phyloP scores from a whole-genome alignment of 2,797 vertebrate genomes.

The Paguma larvata region DNA sequence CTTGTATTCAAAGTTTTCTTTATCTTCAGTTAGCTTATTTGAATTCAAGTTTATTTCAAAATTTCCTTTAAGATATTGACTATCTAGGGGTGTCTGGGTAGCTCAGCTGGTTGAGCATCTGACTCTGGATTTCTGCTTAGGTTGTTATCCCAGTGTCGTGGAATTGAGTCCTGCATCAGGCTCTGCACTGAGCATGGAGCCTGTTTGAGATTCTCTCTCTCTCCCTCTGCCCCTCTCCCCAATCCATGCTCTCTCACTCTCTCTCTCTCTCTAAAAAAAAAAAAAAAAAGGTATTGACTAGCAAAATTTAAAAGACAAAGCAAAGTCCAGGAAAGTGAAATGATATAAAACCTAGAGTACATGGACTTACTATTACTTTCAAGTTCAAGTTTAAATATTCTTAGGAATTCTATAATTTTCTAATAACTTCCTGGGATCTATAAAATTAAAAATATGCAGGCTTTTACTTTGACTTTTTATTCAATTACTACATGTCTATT shows the following conservation, averaged over 20 bases:
- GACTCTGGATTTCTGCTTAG: too few species aligned
- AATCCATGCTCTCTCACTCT: too few species aligned
- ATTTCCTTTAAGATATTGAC: neutral
- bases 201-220: too few species aligned
- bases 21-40: neutral
- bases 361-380: neutral
- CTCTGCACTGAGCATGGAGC: too few species aligned
- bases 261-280: too few species aligned
- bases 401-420: neutral
- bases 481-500: neutral
- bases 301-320: constrained; percentile 23
- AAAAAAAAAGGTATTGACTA: neutral
- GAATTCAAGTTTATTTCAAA: constrained; percentile 4
- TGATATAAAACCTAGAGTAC: neutral
- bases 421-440: neutral
- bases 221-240: too few species aligned
- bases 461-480: neutral
- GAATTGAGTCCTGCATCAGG: too few species aligned
- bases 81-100: neutral
- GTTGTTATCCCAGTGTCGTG: too few species aligned
- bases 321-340: neutral
- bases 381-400: constrained; percentile 26
- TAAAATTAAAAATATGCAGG: neutral
- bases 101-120: too few species aligned
- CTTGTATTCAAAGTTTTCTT: neutral